These are phyloP conservation scores for Sanderia malayensis DNA, from an alignment of 30 jellyfish, hydroid and myxozoan species.

Conservation along the genomic window DNA sequence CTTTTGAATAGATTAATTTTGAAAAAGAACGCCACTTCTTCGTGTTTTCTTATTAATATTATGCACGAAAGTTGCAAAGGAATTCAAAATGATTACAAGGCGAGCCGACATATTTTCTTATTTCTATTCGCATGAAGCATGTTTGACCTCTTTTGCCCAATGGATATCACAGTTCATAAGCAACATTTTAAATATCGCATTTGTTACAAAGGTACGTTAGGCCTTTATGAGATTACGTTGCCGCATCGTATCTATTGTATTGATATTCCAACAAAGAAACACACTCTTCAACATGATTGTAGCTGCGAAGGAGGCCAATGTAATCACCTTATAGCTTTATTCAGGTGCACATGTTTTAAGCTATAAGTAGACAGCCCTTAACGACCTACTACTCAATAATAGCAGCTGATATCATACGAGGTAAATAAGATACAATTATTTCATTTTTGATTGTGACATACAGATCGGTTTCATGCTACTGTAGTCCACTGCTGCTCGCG, in stretches of 20 bases:
- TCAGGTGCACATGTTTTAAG: background rate
- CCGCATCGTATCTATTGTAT: background rate
- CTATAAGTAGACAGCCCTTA: background rate
- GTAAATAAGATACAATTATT: slow-evolving; percentile 4
- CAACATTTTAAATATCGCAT: background rate
- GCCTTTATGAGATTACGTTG: background rate
- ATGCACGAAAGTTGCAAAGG: background rate
- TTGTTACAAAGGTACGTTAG: slow-evolving; percentile 3
- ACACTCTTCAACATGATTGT: too few species aligned
- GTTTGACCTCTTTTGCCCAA: background rate
- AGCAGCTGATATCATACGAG: background rate
- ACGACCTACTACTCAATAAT: background rate
- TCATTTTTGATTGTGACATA: too few species aligned
- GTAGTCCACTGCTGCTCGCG: too few species aligned
- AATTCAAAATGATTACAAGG: background rate
- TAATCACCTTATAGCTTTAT: too few species aligned
- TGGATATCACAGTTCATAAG: background rate
- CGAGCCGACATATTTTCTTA: slow-evolving; percentile 1
- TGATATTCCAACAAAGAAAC: background rate
- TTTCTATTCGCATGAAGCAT: background rate
- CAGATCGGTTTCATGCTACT: too few species aligned
- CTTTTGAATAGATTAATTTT: background rate
- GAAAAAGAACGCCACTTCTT: background rate
- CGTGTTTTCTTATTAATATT: too few species aligned
- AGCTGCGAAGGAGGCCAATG: too few species aligned